Conservation (phyloP, 2,888 invertebrate genomes). For the Gryllus longicercus region DNA sequence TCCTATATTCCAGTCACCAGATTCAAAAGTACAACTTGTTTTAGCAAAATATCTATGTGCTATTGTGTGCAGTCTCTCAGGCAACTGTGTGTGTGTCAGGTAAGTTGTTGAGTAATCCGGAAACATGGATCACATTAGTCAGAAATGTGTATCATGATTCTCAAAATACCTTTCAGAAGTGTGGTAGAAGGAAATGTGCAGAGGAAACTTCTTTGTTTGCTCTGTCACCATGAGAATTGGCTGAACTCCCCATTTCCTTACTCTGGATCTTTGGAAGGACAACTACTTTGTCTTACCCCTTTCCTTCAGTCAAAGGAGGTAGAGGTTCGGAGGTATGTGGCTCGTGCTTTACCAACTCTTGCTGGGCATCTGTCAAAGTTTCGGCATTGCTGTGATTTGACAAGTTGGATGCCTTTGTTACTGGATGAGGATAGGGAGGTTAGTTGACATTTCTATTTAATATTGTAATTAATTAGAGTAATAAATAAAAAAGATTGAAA, state of each 20-base stretch:
- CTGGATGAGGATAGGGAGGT: not conserved
- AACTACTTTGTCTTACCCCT: not conserved
- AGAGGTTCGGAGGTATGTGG: not conserved
- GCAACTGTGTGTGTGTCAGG: not conserved
- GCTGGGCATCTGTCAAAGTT: not conserved
- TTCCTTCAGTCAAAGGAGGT: not conserved
- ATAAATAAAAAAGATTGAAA: not conserved
- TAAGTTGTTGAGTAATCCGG: not conserved
- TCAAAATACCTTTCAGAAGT: not conserved
- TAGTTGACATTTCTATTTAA: not conserved
- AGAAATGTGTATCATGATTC: too few species aligned
- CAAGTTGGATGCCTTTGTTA: not conserved
- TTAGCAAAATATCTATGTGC: not conserved
- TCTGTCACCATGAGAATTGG: not conserved
- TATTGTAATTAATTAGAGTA: not conserved
- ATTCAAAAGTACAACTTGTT: not conserved
- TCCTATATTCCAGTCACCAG: not conserved
- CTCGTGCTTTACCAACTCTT: not conserved
- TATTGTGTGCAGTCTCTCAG: not conserved
- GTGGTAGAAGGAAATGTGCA: not conserved
- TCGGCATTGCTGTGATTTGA: not conserved
- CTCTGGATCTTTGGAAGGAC: not conserved
- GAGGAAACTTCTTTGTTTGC: not conserved
- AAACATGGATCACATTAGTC: not conserved
- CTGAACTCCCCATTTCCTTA: conserved; percentile 4